phyloP scores from a whole-genome alignment of 2,113 vertebrate genomes.

The Perca schrenkii region DNA sequence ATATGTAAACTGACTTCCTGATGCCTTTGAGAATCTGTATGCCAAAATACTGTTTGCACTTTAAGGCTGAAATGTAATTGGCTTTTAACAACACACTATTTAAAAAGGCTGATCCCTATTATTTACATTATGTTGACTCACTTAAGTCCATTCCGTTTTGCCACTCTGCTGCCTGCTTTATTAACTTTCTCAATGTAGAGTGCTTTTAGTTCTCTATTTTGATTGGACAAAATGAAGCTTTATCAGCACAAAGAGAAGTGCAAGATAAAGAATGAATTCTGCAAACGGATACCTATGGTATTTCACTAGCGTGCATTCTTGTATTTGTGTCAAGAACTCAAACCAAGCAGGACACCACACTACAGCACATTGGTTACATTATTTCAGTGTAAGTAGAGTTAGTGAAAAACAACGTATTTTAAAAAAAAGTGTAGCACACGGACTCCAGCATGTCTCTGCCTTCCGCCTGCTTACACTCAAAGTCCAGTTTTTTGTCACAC shows the following conservation, averaged over 20 bases:
- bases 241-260: neutral
- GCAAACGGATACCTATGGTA: neutral
- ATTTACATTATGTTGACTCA: neutral
- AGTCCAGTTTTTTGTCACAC: neutral
- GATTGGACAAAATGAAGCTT: neutral
- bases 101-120: neutral
- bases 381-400: neutral
- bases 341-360: neutral
- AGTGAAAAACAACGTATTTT: neutral
- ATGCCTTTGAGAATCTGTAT: conserved; percentile 20
- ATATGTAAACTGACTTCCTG: neutral
- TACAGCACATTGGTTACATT: neutral
- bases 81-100: neutral
- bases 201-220: neutral
- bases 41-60: conserved; percentile 17
- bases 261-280: neutral
- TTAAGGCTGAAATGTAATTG: neutral
- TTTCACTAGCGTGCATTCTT: neutral
- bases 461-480: neutral
- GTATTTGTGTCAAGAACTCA: neutral
- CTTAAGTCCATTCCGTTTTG: neutral
- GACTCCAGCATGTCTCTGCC: neutral
- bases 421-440: neutral
- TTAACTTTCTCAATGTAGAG: neutral
- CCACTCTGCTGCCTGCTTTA: neutral